Base-by-base conservation (phyloP, 2,113 vertebrate species). In the Thinocorus orbignyianus region DNA sequence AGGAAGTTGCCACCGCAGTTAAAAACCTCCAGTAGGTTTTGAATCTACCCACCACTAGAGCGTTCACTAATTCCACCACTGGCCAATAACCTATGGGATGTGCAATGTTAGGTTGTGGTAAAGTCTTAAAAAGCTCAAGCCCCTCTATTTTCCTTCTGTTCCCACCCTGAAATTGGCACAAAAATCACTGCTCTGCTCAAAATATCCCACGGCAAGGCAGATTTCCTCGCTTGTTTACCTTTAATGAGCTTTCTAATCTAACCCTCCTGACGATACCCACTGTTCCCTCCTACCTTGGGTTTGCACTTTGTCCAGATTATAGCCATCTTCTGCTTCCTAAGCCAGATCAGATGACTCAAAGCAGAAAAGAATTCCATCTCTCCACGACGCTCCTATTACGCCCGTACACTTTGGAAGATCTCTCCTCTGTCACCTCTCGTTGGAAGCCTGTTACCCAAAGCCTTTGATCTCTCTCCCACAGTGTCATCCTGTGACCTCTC, bases 331-430 rank as follows among this genome's bases (percentile, higher is more conserved):
- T 64, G 39, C 5, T 82, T 41, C 88, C 73, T 88, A 88, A 93
- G 31, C 28, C 85, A 72, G n/a, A 81, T 76, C 91, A 88, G 82
- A 84, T 76, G 88, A 90, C 66, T 93, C 42, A 31, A 51, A 70
- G 65, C 49, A 64, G 74, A 76, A 90, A 85, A 82, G 15, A 80
- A 79, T 39, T 79, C 65, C 48, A 37, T 8, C 68, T 57, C 57
- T 23, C 8, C 44, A 42, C 31, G 74, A 90, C 4, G 11, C 70
- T 93, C 31, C 74, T 85, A 52, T 64, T 49, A n/a, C 65, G 78
- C 39, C 82, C 44, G 31, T 7, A 24, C 37, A 44, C 35, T 5
- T 26, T 26, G 37, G 70, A 74, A 57, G 58, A 39, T 35, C 51
- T 82, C 57, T 80, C 68, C 68, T 62, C 71, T 66, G 58, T 26